Conservation (phyloP, 2,113 vertebrate genomes). For the Pachycephala philippinensis region DNA sequence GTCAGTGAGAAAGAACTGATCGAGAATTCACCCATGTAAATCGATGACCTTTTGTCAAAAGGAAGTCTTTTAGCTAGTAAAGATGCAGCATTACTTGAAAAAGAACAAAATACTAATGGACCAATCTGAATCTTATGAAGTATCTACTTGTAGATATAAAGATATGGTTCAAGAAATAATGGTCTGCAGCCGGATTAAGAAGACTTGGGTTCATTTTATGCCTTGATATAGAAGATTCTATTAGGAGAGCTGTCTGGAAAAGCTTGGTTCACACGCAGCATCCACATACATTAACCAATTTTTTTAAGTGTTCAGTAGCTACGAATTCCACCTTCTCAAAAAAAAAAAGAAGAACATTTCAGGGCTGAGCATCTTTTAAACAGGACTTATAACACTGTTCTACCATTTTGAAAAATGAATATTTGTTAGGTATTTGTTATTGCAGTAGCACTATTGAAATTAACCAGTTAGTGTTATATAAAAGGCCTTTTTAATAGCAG, state of each 20-base stretch:
- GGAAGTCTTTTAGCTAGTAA: conserved; percentile 60
- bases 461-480: neutral
- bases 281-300: neutral
- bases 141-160: conserved; percentile 27
- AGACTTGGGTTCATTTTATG: neutral
- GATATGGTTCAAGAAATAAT: conserved; percentile 35
- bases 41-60: conserved; percentile 66
- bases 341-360: neutral
- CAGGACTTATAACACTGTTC: neutral
- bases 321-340: neutral
- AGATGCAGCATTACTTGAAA: conserved; percentile 53
- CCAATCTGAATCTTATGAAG: conserved; percentile 33
- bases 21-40: conserved; percentile 67
- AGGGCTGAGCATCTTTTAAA: neutral
- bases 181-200: neutral
- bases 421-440: neutral
- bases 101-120: conserved; percentile 62
- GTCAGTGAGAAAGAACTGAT: conserved; percentile 63
- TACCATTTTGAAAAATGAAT: neutral
- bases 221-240: neutral
- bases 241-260: conserved; percentile 10
- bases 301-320: neutral
- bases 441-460: neutral
- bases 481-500: neutral
- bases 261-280: neutral